phyloP scores from a whole-genome alignment of 1,140 invertebrate genomes.

The Phymastichus coffea region DNA sequence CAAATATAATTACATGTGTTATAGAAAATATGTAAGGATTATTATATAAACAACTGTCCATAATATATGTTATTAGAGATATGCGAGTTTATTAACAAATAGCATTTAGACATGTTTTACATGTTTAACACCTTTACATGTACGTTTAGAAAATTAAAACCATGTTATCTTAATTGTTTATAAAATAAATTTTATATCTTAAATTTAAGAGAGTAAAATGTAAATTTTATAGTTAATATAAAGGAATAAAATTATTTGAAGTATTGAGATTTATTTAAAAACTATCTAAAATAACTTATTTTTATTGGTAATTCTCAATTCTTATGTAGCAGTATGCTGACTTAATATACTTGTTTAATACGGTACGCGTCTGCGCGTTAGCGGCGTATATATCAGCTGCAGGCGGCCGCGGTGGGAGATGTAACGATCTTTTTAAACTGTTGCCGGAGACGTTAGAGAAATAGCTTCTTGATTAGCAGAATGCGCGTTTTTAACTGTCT shows the following conservation, averaged over 20 bases:
- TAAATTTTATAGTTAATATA: too few species aligned
- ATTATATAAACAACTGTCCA: too few species aligned
- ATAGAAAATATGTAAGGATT: too few species aligned
- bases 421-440: conserved; percentile 25
- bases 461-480: background rate
- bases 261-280: background rate
- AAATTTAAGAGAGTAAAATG: too few species aligned
- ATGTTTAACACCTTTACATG: too few species aligned
- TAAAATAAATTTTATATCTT: too few species aligned
- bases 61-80: too few species aligned
- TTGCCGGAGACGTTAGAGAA: background rate
- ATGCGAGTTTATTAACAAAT: too few species aligned
- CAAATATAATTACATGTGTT: too few species aligned
- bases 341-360: background rate
- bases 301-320: background rate
- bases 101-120: too few species aligned
- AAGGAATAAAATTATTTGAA: background rate
- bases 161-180: too few species aligned
- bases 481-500: background rate
- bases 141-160: too few species aligned
- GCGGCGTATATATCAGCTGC: background rate
- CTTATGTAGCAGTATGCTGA: background rate
- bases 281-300: background rate
- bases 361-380: background rate
- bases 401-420: background rate